phyloP scores from a whole-genome alignment of 1,140 invertebrate species.

The Cydia strobilella region DNA sequence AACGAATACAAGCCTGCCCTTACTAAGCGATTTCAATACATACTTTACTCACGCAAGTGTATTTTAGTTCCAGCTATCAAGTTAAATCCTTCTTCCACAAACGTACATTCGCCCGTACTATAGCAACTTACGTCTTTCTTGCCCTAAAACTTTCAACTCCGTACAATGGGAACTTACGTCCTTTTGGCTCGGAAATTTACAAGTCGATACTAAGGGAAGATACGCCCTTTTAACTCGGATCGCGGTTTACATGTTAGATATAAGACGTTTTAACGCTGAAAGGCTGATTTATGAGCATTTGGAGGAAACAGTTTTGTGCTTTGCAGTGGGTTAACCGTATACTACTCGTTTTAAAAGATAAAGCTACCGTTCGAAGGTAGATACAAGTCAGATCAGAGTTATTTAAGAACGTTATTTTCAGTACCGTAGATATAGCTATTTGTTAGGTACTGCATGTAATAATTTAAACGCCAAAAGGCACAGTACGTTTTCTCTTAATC shows the following conservation, averaged over 20 bases:
- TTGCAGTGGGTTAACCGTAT: not conserved
- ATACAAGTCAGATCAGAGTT: not conserved
- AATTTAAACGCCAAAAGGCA: too few relatives aligned
- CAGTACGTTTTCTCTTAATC: too few relatives aligned
- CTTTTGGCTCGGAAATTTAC: not conserved
- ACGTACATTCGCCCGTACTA: not conserved
- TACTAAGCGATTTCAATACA: too few relatives aligned
- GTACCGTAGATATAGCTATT: too few relatives aligned
- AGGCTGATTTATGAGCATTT: conserved; percentile 18
- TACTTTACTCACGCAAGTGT: not conserved
- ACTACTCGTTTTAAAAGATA: not conserved
- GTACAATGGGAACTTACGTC: not conserved
- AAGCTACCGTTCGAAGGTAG: not conserved
- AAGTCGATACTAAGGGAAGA: not conserved
- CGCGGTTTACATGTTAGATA: conserved; percentile 1
- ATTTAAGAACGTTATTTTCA: not conserved
- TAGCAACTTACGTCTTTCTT: not conserved
- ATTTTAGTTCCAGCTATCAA: not conserved
- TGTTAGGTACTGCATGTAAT: too few relatives aligned
- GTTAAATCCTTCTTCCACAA: not conserved
- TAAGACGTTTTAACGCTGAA: conserved; percentile 14
- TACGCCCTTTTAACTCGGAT: not conserved
- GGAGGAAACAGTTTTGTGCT: conserved; percentile 16
- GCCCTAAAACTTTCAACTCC: not conserved
- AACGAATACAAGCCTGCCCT: too few relatives aligned